Evolutionary conservation across 1,140 invertebrate genomes (phyloP), one percentile per base, ranked within the genome.

Genomic region (Oscheius sp.): DNA sequence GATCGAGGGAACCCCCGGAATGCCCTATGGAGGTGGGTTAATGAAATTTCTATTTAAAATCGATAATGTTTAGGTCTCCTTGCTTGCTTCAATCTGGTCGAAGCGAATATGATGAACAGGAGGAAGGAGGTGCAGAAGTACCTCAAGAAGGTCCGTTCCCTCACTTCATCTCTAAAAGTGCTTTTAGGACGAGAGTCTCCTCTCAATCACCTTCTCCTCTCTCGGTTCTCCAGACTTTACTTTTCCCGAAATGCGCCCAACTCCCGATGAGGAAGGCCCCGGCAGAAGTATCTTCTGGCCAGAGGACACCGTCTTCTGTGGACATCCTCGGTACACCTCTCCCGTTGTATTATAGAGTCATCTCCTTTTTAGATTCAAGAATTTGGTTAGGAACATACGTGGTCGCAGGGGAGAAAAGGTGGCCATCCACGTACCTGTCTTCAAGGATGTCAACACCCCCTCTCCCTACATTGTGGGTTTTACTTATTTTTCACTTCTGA

Each of bases 1-100:
- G 95, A 89, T 99, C 58, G 97, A 99, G 88, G 96, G 96, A n/a
- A 99, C 95, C 1, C 97, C 97, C 20, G 96, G 96, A 10, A 91
- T 92, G 82, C 96, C 96, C 0, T 89, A 88, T 75, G 93, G 93
- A 32, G 92, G 82, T 82, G 42, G 31, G 20, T 35, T n/a, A 42
- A 13, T 29, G 3, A 42, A 55, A 49, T 38, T 32, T 28, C 26
- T 0, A 77, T 63, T 18, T 3, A 61, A 74, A 45, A 67, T 29
- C 18, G 29, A 23, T 32, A 52, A 38, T 4, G 63, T 74, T 63
- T 55, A 83, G 80, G 93, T 1, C 87, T 95, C 15, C 87, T 97
- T 78, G 93, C 93, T 3, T 93, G 97, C 87, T 97, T 99, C 83
- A 99, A 99, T 85, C 89, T 95, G 71, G 95, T 99, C 3, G 96